These are phyloP conservation scores for Psylliodes chrysocephalus DNA, from an alignment of 2,888 invertebrate species.

Conservation along the genomic window DNA sequence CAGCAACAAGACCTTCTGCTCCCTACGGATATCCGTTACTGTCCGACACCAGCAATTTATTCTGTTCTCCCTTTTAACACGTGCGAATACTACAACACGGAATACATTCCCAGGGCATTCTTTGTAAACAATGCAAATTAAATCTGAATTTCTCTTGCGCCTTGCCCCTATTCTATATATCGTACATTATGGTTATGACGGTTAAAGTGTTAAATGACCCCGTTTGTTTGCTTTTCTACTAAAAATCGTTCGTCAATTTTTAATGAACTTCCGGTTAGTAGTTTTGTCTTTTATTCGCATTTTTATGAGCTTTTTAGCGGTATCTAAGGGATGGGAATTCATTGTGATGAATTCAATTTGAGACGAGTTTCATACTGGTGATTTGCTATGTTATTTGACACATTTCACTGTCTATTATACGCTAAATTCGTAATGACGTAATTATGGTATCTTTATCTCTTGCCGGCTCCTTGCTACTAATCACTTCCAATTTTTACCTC, in stretches of 20 bases:
- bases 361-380: too few relatives aligned
- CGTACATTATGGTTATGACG: too few relatives aligned
- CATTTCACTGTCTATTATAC: too few relatives aligned
- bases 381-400: too few relatives aligned
- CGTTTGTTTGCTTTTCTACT: slow-evolving; percentile 13
- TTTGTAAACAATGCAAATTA: slow-evolving; percentile 26
- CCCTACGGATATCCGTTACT: neutral
- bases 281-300: slow-evolving; percentile 18
- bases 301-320: slow-evolving; percentile 20
- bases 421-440: too few relatives aligned
- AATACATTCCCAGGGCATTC: slow-evolving; percentile 24
- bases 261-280: slow-evolving; percentile 13
- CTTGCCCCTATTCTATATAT: slow-evolving; percentile 3
- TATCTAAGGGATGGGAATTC: neutral
- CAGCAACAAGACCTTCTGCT: neutral
- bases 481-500: too few relatives aligned
- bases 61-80: slow-evolving; percentile 14
- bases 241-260: slow-evolving; percentile 20
- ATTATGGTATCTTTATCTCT: too few relatives aligned
- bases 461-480: too few relatives aligned
- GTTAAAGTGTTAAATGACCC: slow-evolving; percentile 11
- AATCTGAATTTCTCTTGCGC: slow-evolving; percentile 12
- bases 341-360: too few relatives aligned
- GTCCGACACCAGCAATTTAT: slow-evolving; percentile 20
- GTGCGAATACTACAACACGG: slow-evolving; percentile 29